Evolutionary conservation across 2,888 invertebrate genomes (phyloP).

Genomic region (Archaeoteleia sp.): DNA sequence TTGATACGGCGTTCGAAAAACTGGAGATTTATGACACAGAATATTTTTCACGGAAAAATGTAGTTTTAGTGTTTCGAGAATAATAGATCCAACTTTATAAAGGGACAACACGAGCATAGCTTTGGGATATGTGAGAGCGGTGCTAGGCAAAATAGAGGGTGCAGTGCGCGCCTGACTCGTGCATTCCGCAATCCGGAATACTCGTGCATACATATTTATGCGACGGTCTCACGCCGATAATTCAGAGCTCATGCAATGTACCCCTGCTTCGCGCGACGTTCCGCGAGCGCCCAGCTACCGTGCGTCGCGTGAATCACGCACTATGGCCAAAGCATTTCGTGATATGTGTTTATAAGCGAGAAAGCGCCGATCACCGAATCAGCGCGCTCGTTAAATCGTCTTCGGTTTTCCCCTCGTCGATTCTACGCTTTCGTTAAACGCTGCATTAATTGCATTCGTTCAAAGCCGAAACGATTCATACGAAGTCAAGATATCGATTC

Average conservation of each 20-base stretch:
- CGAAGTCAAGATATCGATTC: slow-evolving; percentile 21
- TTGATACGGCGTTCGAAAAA: no score
- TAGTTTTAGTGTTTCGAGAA: slow-evolving; percentile 25
- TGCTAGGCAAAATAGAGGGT: slow-evolving; percentile 35
- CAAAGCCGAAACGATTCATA: slow-evolving; percentile 4
- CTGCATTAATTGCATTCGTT: slow-evolving; percentile 34
- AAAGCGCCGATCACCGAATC: slow-evolving; percentile 32
- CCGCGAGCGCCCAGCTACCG: slow-evolving; percentile 27
- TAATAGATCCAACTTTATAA: slow-evolving; percentile 41
- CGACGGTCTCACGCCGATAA: slow-evolving; percentile 66
- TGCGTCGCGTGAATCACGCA: slow-evolving; percentile 50
- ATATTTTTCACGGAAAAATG: slow-evolving; percentile 31
- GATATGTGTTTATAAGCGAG: slow-evolving; percentile 50
- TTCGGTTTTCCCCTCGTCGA: slow-evolving; percentile 40
- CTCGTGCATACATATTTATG: slow-evolving; percentile 70
- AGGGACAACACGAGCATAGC: slow-evolving; percentile 31
- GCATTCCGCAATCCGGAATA: slow-evolving; percentile 68
- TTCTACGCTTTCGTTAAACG: slow-evolving; percentile 41
- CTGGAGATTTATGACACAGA: slow-evolving; percentile 3
- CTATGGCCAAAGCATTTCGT: slow-evolving; percentile 47
- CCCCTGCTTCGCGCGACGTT: slow-evolving; percentile 54
- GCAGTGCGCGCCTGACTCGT: slow-evolving; percentile 57
- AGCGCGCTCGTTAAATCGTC: slow-evolving; percentile 46
- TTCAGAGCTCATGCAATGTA: slow-evolving; percentile 69
- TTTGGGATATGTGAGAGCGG: slow-evolving; percentile 2